phyloP scores from a whole-genome alignment of 2,113 vertebrate species.

The Lonchura striata region DNA sequence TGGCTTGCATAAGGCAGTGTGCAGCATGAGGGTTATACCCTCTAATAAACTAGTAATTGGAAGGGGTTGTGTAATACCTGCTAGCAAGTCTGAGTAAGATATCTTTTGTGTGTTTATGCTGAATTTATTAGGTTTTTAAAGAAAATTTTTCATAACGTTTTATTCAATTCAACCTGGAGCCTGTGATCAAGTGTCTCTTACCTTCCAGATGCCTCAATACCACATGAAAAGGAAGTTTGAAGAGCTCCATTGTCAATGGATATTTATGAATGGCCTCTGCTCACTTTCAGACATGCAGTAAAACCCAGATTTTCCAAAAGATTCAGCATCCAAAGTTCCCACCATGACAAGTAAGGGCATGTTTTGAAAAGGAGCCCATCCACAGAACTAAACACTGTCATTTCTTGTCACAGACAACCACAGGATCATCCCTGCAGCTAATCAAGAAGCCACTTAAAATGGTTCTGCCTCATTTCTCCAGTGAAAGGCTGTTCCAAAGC shows the following conservation, averaged over 20 bases:
- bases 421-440: not conserved
- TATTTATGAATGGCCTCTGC: not conserved
- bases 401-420: not conserved
- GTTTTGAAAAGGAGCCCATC: not conserved
- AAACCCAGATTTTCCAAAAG: not conserved
- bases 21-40: not conserved
- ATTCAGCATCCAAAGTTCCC: not conserved
- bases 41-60: not conserved
- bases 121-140: not conserved
- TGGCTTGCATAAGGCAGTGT: not conserved
- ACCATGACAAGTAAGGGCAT: not conserved
- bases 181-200: not conserved
- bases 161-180: not conserved
- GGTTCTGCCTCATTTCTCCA: not conserved
- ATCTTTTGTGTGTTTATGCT: not conserved
- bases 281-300: not conserved
- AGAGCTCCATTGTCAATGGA: fast-evolving
- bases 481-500: conserved; percentile 1
- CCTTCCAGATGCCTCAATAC: not conserved
- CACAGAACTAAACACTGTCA: not conserved
- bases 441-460: not conserved
- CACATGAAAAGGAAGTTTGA: not conserved
- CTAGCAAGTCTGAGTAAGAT: not conserved
- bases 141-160: not conserved
- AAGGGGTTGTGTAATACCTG: not conserved